Base-by-base conservation (phyloP, 1,140 invertebrate species). In the Sarcophaga bullata region DNA sequence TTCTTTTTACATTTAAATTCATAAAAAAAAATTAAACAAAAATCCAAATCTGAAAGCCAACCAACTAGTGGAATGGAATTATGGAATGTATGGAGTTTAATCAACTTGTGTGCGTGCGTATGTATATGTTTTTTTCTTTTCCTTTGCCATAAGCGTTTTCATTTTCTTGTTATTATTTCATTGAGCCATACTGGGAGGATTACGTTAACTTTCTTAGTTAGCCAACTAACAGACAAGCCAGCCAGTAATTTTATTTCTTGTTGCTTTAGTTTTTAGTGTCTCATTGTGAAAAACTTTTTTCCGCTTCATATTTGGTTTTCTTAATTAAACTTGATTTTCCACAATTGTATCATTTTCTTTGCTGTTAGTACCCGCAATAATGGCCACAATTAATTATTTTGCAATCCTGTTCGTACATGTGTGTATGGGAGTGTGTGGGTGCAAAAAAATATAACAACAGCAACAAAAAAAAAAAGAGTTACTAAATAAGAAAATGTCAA, bases 261-360 rank as follows among this genome's bases (percentile, higher is more conserved):
- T 58, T 58, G 54, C 54, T 58, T 58, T 58, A 58, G 11, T 15
- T 58, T 58, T n/a, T 58, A n/a, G 54, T 58, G 62, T 25, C 8
- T 19, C n/a, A 37, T 25, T 19, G 17, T 19, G 17, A 19, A 68
- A 68, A 68, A 19, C n/a, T 19, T n/a, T 68, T 58, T 58, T 58
- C 25, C 25, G 4, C 4, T 58, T n/a, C 54, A n/a, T 58, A 58
- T 58, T 68, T 68, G 62, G n/a, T 68, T 68, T 25, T 68, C 17
- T 68, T 68, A 19, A 25, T 19, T 68, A 68, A 68, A 68, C 62
- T 68, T 68, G 62, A 68, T 68, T 68, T 68, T 68, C 62, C 17
- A 68, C n/a, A 68, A 68, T 68, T 68, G 19, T 68, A 68, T 68
- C 62, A 68, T 68, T 68, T 17, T 68, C 25, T 37, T 37, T 68